These are phyloP conservation scores for Emesis furor DNA, from an alignment of 2,888 invertebrate species.

Conservation along the genomic window DNA sequence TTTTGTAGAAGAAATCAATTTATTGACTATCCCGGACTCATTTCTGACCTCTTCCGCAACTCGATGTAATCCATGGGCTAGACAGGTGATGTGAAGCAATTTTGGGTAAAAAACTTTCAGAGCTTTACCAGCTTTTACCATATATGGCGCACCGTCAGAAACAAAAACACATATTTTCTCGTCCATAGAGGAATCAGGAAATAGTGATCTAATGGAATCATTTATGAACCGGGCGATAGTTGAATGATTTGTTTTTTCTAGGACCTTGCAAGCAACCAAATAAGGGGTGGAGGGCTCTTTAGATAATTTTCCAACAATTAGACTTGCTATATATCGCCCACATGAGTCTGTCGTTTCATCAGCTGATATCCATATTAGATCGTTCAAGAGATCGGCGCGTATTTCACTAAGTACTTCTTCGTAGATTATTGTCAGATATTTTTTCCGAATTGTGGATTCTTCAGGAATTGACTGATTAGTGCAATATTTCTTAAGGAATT, in stretches of 20 bases:
- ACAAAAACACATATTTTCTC: no score
- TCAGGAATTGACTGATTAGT: conserved; percentile 11
- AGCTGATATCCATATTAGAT: background rate
- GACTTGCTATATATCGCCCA: no score
- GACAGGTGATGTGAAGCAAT: conserved; percentile 41
- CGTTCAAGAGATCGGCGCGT: background rate
- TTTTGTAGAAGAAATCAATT: conserved; percentile 52
- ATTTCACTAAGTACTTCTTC: conserved; percentile 13
- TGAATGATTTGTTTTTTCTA: no score
- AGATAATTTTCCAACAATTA: no score
- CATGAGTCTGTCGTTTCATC: background rate
- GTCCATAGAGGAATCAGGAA: no score
- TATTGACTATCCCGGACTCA: conserved; percentile 39
- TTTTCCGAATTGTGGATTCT: conserved; percentile 20
- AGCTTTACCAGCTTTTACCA: conserved; percentile 36
- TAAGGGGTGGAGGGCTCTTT: no score
- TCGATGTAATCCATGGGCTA: conserved; percentile 39
- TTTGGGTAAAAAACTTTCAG: conserved; percentile 22
- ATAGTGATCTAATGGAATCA: no score
- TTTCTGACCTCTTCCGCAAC: conserved; percentile 37
- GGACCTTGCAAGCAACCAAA: no score
- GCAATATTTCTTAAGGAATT: conserved; percentile 21
- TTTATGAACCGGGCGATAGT: no score
- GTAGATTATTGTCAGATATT: background rate
- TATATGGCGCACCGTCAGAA: conserved; percentile 19